Conservation (phyloP, 2,888 invertebrate species). For the Ophioninae sp. region DNA sequence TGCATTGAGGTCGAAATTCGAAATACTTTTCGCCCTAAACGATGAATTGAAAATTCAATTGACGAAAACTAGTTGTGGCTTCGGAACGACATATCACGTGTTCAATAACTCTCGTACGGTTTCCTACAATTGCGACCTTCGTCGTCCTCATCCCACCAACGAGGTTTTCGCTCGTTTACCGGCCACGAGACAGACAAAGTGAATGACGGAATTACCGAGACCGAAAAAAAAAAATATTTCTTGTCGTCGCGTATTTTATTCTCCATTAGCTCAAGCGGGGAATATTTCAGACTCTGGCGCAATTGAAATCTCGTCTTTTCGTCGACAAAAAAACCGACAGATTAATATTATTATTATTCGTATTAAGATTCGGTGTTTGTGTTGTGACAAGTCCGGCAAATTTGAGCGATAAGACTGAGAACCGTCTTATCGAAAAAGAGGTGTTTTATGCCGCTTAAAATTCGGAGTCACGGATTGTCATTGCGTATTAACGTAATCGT, state of each 20-base stretch:
- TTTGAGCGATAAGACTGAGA: background rate
- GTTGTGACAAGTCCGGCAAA: background rate
- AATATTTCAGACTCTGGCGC: background rate
- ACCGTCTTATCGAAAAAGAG: background rate
- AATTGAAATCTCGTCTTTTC: background rate
- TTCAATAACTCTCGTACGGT: background rate
- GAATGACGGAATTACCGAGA: background rate
- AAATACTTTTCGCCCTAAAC: background rate
- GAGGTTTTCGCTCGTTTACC: background rate
- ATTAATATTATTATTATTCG: background rate
- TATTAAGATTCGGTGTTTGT: background rate
- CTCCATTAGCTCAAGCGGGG: background rate
- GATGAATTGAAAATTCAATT: background rate
- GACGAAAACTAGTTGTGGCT: background rate
- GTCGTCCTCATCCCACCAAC: background rate
- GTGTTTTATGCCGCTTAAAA: background rate
- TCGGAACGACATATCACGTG: background rate
- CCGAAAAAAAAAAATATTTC: constrained; percentile 10
- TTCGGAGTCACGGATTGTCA: background rate
- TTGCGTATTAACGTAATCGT: background rate
- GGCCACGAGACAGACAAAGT: background rate
- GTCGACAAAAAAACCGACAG: background rate
- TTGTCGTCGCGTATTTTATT: background rate
- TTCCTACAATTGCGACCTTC: background rate
- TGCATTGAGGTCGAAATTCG: background rate